These are phyloP conservation scores for Drosophila pseudoananassae DNA, from an alignment of 1,140 invertebrate species.

Conservation along the genomic window DNA sequence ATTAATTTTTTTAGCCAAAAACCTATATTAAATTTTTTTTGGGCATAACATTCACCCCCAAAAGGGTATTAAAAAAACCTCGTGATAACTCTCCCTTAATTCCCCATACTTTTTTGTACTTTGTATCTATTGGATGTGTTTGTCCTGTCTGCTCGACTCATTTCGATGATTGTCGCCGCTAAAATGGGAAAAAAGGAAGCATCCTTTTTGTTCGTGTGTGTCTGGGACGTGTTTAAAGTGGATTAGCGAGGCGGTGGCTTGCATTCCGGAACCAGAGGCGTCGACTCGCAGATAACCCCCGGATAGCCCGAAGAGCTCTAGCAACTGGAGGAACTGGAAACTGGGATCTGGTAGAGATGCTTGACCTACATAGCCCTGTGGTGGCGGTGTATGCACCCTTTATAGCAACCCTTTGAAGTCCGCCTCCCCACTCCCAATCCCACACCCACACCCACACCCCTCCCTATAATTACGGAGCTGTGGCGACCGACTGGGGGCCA, in stretches of 20 bases:
- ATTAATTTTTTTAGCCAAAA: too few relatives aligned
- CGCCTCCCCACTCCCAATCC: background rate
- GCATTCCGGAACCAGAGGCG: background rate
- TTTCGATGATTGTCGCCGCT: slow-evolving; percentile 30
- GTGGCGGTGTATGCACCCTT: background rate
- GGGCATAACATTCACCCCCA: too few relatives aligned
- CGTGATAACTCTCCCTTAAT: too few relatives aligned
- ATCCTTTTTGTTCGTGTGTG: slow-evolving; percentile 5
- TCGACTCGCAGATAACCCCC: background rate
- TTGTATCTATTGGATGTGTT: slow-evolving; percentile 35
- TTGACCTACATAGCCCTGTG: slow-evolving; percentile 38
- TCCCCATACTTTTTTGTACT: background rate
- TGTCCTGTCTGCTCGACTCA: slow-evolving; percentile 31
- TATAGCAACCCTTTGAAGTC: background rate
- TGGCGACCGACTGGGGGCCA: slow-evolving; percentile 51
- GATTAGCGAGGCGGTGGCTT: slow-evolving; percentile 36
- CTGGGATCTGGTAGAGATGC: slow-evolving; percentile 14
- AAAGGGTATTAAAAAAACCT: too few relatives aligned
- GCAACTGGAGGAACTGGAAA: too few relatives aligned
- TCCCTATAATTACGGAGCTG: slow-evolving; percentile 47
- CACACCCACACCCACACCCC: too few relatives aligned
- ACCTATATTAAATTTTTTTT: too few relatives aligned
- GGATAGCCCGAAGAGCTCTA: background rate
- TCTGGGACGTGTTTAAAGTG: slow-evolving; percentile 38
- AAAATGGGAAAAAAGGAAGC: background rate